A percentile compares a stretch with the other conserved stretches of the same genome.
Conservation (phyloP, 2,888 invertebrate genomes). For the Oscheius sp. region DNA sequence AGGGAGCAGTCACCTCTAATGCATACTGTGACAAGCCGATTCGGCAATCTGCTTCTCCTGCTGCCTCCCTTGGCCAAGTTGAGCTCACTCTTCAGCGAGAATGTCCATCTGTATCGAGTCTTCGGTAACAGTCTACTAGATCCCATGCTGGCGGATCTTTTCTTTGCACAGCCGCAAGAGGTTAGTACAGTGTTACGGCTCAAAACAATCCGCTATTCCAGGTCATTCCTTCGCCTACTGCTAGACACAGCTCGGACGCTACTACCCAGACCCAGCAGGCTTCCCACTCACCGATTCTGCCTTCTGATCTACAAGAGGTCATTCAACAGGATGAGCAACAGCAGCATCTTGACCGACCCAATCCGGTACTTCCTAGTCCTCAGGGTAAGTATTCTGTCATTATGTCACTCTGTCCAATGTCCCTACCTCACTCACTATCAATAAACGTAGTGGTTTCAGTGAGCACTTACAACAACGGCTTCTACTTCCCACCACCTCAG, state of each 20-base stretch:
- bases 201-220: constrained; percentile 1
- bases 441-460: constrained; percentile 1
- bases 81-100: constrained; percentile 67
- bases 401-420: too few relatives aligned
- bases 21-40: constrained; percentile 63
- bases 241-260: constrained; percentile 38
- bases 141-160: constrained; percentile 66
- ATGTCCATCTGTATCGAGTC: constrained; percentile 69
- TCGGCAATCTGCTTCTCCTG: constrained; percentile 67
- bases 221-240: constrained; percentile 37
- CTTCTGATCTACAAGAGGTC: constrained; percentile 34
- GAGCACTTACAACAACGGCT: constrained; percentile 5
- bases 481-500: constrained; percentile 20
- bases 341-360: constrained; percentile 10
- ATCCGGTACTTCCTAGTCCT: constrained; percentile 32
- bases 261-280: constrained; percentile 39
- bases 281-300: constrained; percentile 32
- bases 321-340: constrained; percentile 7
- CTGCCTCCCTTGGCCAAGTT: constrained; percentile 70
- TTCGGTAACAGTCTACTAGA: constrained; percentile 67
- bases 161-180: constrained; percentile 53
- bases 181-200: background rate
- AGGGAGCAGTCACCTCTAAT: constrained; percentile 57
- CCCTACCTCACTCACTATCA: too few relatives aligned
- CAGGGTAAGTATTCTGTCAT: background rate